phyloP scores from a whole-genome alignment of 2,888 invertebrate species.

The Psylliodes chrysocephalus region DNA sequence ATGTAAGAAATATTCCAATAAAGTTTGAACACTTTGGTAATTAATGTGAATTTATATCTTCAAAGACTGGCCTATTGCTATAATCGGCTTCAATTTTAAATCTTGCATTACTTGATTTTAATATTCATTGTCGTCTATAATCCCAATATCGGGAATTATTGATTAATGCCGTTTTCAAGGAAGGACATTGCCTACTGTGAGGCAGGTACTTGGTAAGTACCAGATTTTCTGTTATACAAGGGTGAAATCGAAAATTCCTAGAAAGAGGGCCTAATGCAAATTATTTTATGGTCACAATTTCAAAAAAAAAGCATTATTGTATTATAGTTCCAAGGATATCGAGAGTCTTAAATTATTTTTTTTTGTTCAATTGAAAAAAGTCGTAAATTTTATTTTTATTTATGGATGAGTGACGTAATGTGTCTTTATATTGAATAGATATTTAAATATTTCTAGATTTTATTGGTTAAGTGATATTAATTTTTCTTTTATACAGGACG shows the following conservation, averaged over 20 bases:
- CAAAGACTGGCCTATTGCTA: too few relatives aligned
- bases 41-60: too few relatives aligned
- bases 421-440: too few relatives aligned
- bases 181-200: conserved; percentile 19
- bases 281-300: conserved; percentile 17
- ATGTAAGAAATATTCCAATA: too few relatives aligned
- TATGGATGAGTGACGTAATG: too few relatives aligned
- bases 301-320: conserved; percentile 1
- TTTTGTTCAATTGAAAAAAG: neutral
- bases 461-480: too few relatives aligned
- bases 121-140: too few relatives aligned
- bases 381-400: neutral
- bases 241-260: conserved; percentile 47
- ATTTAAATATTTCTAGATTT: too few relatives aligned
- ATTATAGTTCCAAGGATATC: neutral
- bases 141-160: neutral
- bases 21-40: too few relatives aligned
- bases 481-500: too few relatives aligned
- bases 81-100: too few relatives aligned
- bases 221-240: conserved; percentile 28
- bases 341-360: neutral
- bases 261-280: conserved; percentile 40
- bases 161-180: conserved; percentile 2
- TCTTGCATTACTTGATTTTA: too few relatives aligned
- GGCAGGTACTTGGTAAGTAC: conserved; percentile 23